Percentiles rank a stretch among this genome's conserved stretches.
phyloP scores from a whole-genome alignment of 2,797 vertebrate species.

The Notamacropus eugenii region DNA sequence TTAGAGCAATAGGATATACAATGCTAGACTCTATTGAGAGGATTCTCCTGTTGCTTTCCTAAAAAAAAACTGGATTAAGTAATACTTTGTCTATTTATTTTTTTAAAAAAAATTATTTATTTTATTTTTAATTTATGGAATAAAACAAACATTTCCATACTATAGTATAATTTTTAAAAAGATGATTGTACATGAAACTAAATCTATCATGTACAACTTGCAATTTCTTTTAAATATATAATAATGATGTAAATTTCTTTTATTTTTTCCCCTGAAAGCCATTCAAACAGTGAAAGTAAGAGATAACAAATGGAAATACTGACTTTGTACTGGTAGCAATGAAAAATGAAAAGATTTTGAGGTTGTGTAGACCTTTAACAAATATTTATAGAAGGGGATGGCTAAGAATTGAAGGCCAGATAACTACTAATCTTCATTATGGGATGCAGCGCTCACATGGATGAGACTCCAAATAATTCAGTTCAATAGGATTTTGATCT shows the following conservation, averaged over 20 bases:
- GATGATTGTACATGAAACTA: not conserved
- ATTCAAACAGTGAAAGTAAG: not conserved
- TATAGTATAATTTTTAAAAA: not conserved
- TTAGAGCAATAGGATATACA: rapidly evolving
- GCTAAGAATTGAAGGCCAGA: not conserved
- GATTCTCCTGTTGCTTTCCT: not conserved
- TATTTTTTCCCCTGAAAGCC: not conserved
- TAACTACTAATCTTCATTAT: not conserved
- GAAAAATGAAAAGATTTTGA: not conserved
- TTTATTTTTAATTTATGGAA: not conserved
- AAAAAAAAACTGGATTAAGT: not conserved
- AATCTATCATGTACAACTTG: not conserved
- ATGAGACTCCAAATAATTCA: not conserved
- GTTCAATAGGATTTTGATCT: not conserved
- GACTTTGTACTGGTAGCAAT: not conserved
- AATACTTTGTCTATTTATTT: not conserved
- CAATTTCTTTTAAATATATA: not conserved
- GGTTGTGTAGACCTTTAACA: not conserved
- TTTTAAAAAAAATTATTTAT: not conserved
- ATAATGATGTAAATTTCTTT: not conserved
- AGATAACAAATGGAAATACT: not conserved
- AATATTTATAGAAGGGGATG: not conserved
- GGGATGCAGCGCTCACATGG: not conserved
- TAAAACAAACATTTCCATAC: not conserved
- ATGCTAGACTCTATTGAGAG: not conserved